Conservation (phyloP, 2,113 vertebrate species). For the Platycercus adscitus region DNA sequence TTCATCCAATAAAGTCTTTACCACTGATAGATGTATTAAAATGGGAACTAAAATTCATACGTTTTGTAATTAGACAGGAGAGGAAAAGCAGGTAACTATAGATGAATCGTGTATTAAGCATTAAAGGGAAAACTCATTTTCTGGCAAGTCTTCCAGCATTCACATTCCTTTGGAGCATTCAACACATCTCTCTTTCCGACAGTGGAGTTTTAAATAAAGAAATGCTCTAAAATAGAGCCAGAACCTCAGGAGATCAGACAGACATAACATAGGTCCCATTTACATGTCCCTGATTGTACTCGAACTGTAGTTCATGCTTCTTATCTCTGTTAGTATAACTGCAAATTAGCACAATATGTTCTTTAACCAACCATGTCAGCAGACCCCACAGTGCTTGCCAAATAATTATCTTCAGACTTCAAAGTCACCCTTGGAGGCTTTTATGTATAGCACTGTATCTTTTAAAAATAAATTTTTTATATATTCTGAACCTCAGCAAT, state of each 20-base stretch:
- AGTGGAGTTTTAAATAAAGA: not conserved
- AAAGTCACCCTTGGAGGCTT: conserved; percentile 40
- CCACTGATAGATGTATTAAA: not conserved
- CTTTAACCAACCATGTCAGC: conserved; percentile 47
- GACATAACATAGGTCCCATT: conserved; percentile 9
- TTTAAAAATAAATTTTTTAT: conserved; percentile 27
- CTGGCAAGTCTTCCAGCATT: conserved; percentile 9
- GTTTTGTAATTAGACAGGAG: not conserved
- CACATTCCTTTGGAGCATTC: not conserved
- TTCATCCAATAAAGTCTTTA: not conserved
- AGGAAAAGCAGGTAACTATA: conserved; percentile 1
- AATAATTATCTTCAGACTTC: conserved; percentile 61
- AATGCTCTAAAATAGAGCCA: conserved; percentile 40
- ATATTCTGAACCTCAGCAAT: conserved; percentile 13
- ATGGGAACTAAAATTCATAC: not conserved
- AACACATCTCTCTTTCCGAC: not conserved
- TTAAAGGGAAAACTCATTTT: conserved; percentile 15
- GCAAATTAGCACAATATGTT: conserved; percentile 58
- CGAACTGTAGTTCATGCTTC: conserved; percentile 13
- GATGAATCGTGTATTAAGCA: rapidly evolving
- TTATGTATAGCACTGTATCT: conserved; percentile 1
- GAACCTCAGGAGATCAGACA: conserved; percentile 11
- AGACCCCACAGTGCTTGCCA: conserved; percentile 38
- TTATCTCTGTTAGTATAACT: conserved; percentile 58
- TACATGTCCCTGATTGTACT: conserved; percentile 22